These are phyloP conservation scores for Biston stratarius DNA, from an alignment of 2,888 invertebrate genomes.

Conservation along the genomic window DNA sequence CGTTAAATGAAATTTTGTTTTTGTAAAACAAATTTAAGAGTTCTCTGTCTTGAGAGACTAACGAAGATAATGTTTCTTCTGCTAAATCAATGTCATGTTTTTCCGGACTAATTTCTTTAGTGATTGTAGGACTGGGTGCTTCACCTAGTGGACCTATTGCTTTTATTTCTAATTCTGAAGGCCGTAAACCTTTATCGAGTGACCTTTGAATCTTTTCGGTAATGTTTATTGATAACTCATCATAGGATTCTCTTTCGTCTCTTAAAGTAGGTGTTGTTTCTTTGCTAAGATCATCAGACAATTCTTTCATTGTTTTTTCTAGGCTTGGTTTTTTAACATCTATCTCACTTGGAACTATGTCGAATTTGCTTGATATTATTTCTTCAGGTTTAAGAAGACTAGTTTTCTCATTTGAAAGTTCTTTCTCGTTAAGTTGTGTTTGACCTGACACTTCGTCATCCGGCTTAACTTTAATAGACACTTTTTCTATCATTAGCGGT, in stretches of 20 bases:
- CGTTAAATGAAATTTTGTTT: constrained; percentile 27
- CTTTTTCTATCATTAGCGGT: constrained; percentile 22
- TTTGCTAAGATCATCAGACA: not conserved
- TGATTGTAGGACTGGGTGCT: not conserved
- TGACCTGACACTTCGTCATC: constrained; percentile 28
- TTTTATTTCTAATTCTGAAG: constrained; percentile 18
- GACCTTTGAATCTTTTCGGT: not conserved
- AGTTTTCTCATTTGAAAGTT: not conserved
- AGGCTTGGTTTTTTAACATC: constrained; percentile 8
- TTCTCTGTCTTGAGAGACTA: not conserved
- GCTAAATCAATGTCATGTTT: not conserved
- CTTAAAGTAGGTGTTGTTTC: constrained; percentile 3
- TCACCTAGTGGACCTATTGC: constrained; percentile 1
- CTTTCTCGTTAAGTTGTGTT: constrained; percentile 1
- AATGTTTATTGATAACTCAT: not conserved
- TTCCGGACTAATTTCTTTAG: not conserved
- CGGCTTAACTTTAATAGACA: constrained; percentile 12
- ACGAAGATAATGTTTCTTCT: not conserved
- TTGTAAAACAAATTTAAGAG: constrained; percentile 20
- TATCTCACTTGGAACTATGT: not conserved
- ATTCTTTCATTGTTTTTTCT: not conserved
- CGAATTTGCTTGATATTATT: not conserved
- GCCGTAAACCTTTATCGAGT: constrained; percentile 4
- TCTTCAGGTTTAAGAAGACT: not conserved
- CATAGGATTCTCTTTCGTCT: constrained; percentile 5